Conservation (phyloP, 2,113 vertebrate species). For the Himantopus leucocephalus region DNA sequence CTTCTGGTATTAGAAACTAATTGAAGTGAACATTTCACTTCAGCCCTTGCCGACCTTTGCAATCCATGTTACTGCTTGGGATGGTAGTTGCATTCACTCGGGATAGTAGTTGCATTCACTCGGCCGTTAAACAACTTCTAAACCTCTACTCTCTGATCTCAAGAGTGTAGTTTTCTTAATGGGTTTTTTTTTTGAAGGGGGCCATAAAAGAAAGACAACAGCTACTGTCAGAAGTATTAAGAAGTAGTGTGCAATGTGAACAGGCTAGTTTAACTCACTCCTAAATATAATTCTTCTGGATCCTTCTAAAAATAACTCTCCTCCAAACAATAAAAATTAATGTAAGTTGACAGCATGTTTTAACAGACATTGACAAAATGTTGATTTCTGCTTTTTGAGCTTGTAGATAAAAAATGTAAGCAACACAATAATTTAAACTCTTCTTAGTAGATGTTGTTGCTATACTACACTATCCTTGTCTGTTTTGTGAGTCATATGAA, state of each 20-base stretch:
- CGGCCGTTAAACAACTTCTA: neutral
- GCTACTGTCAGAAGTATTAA: neutral
- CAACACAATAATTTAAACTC: neutral
- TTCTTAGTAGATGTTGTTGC: neutral
- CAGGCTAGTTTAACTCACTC: neutral
- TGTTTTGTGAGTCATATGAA: neutral
- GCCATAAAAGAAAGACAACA: constrained; percentile 5
- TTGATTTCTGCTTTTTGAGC: neutral
- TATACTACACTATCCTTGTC: neutral
- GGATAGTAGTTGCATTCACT: neutral
- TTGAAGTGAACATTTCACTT: neutral
- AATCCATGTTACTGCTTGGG: neutral
- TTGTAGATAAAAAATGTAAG: neutral
- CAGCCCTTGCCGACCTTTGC: neutral
- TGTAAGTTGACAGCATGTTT: neutral
- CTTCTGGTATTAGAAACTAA: neutral
- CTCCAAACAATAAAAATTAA: neutral
- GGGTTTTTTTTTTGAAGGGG: neutral
- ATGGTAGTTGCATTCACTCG: neutral
- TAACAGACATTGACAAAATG: neutral
- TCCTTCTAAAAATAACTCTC: neutral
- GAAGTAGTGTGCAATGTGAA: neutral
- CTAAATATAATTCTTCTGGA: neutral
- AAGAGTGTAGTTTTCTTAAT: constrained; percentile 8
- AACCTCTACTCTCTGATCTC: neutral